Evolutionary conservation across 1,140 invertebrate genomes (phyloP), one percentile per base, ranked within the genome.

Genomic region (Pogonognathellus flavescens): DNA sequence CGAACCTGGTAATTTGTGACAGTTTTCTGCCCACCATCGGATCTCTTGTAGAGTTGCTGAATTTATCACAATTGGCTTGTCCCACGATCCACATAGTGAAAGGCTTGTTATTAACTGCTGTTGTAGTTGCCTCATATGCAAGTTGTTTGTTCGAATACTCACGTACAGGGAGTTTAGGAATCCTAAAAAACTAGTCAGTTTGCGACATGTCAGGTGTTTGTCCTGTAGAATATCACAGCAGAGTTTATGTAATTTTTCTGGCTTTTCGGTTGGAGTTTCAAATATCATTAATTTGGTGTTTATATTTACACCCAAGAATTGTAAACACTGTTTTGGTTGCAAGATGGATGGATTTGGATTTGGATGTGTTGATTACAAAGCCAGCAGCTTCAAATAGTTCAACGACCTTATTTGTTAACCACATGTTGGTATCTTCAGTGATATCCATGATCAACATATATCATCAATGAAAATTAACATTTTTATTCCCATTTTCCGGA

Each of bases 221-320:
- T 59, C 57, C n/a, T 62, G 16, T 1, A 82, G n/a, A 0, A 85
- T 59, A 6, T 10, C 4, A 5, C 16, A 6, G 10, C 22, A 49
- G 14, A 22, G 10, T 16, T 66, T 9, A 2, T 66, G 49, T 22
- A 85, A 13, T 25, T 72, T 55, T 5, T 55, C 16, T 3, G 11
- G 50, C 52, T 82, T 86, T 10, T 20, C n/a, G 3, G 2, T 10
- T 9, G 86, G 59, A 4, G 80, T 25, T 6, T 52, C n/a, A 16
- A 83, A 84, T 13, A 57, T 82, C 57, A 86, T 66, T 1, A 59
- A 11, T 7, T 50, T 20, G 2, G 83, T 59, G 80, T 86, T 66
- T 0, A 86, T 57, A 6, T 57, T 22, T 1, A 84, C 53, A 0
- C 86, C 86, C 0, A 86, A 80, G 25, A 84, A 84, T n/a, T 82